phyloP scores from a whole-genome alignment of 1,140 invertebrate species.

The Hycleus cichorii region DNA sequence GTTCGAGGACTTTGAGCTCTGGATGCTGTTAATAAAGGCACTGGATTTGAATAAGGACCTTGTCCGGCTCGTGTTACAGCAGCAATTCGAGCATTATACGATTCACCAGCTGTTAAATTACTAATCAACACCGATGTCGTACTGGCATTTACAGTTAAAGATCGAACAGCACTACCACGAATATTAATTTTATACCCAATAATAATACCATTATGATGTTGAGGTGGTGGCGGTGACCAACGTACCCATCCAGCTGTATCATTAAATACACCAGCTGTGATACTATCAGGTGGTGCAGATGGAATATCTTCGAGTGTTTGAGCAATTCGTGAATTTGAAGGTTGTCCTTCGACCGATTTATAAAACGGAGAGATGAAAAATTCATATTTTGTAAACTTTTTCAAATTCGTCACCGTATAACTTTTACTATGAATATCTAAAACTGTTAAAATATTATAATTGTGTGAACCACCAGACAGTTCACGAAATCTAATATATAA shows the following conservation, averaged over 20 bases:
- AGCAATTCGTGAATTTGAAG: slow-evolving; percentile 64
- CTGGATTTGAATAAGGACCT: slow-evolving; percentile 59
- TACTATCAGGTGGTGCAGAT: slow-evolving; percentile 71
- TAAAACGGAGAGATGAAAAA: slow-evolving; percentile 85
- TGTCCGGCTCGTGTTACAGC: slow-evolving; percentile 62
- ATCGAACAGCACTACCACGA: slow-evolving; percentile 28
- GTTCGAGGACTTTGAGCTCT: slow-evolving; percentile 38
- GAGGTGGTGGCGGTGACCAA: slow-evolving; percentile 72
- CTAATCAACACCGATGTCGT: slow-evolving; percentile 63
- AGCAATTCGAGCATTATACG: slow-evolving; percentile 66
- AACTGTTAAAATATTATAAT: slow-evolving; percentile 64
- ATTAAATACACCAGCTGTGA: slow-evolving; percentile 78
- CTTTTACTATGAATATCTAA: slow-evolving; percentile 44
- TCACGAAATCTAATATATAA: slow-evolving; percentile 89
- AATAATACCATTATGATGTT: slow-evolving; percentile 73
- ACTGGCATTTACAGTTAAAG: slow-evolving; percentile 58
- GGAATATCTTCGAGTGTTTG: slow-evolving; percentile 69
- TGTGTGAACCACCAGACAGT: slow-evolving; percentile 53
- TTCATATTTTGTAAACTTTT: slow-evolving; percentile 80
- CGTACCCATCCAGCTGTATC: slow-evolving; percentile 62
- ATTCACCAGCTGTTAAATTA: slow-evolving; percentile 61
- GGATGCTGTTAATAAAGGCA: slow-evolving; percentile 38
- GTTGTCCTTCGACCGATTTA: slow-evolving; percentile 73
- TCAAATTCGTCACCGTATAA: slow-evolving; percentile 60
- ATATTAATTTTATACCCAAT: slow-evolving; percentile 69